Evolutionary conservation across 2,797 vertebrate species (phyloP), one percentile per base, ranked within the genome.

Genomic region (Cyprinodon diabolis): DNA sequence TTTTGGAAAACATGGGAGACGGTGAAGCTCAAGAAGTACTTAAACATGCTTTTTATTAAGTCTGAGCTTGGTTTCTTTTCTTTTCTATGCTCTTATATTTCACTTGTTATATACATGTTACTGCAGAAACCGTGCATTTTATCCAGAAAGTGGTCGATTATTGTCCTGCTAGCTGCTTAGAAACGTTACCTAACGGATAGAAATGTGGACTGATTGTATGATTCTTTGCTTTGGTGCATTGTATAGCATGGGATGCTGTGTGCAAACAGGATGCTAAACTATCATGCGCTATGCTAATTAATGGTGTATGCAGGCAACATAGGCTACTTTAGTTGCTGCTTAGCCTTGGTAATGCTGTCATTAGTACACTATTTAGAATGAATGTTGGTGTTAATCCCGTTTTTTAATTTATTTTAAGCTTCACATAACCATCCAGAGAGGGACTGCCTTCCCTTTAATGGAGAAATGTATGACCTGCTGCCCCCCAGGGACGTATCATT

Each of bases 381-480:
- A 40, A 9, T 54, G 3, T 54, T 2, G 7, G n/a, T 62, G 17
- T 19, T 21, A 10, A 19, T 21, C 0, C 9, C 40, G 0, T n/a
- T 13, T 45, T 55, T 14, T 0, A 57, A 55, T 4, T 69, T 15
- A 35, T 0, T 71, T 71, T 15, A 51, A 84, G 85, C 21, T 37
- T 17, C 83, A 84, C 9, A 2, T 65, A 1, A 54, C 85, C 5
- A 83, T 87, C 74, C 69, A 17, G 13, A 81, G 60, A 25, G 76
- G 85, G 45, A 15, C 19, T 9, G 14, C 49, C 30, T 1, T 71
- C 3, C 81, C 80, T 12, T 11, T 56, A 0, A 4, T 81, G 56
- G 9, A 74, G 56, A 55, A 52, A 69, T 85, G 86, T 58, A 62
- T 10, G 1, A 21, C 11, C 3, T 85, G 86, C 76, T 87, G 83